Percentiles rank a stretch among this genome's conserved stretches.
phyloP scores from a whole-genome alignment of 2,888 invertebrate species.

The Limnephilus rhombicus region DNA sequence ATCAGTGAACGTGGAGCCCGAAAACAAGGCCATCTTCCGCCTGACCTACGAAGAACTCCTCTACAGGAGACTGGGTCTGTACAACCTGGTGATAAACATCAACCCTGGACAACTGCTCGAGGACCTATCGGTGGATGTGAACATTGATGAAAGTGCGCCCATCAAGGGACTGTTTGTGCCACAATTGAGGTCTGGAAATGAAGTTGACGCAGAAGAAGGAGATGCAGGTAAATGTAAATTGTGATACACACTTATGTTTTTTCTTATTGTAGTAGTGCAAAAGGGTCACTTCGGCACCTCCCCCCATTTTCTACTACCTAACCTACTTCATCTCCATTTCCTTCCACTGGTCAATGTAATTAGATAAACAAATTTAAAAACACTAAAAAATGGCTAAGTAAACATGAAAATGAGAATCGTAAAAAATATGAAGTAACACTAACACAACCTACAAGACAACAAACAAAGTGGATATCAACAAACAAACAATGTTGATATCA shows the following conservation, averaged over 20 bases:
- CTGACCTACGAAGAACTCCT: constrained; percentile 86
- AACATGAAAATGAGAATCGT: too few species aligned
- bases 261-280: constrained; percentile 64
- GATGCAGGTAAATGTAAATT: constrained; percentile 72
- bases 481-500: too few species aligned
- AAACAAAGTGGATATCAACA: too few species aligned
- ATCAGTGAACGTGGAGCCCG: constrained; percentile 82
- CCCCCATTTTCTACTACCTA: too few species aligned
- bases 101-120: constrained; percentile 84
- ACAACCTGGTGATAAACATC: constrained; percentile 83
- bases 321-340: too few species aligned
- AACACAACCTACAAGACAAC: too few species aligned
- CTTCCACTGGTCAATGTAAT: too few species aligned
- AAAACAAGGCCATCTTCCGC: constrained; percentile 81
- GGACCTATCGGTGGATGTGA: constrained; percentile 80
- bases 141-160: constrained; percentile 81
- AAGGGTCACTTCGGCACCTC: too few species aligned
- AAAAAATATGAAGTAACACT: too few species aligned
- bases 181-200: constrained; percentile 81
- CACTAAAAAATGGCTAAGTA: too few species aligned
- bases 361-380: too few species aligned
- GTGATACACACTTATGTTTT: not conserved
- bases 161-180: constrained; percentile 81
- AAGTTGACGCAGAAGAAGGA: constrained; percentile 77
- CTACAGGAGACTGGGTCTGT: constrained; percentile 80